These are phyloP conservation scores for Fulica atra DNA, from an alignment of 2,113 vertebrate genomes.

Conservation along the genomic window DNA sequence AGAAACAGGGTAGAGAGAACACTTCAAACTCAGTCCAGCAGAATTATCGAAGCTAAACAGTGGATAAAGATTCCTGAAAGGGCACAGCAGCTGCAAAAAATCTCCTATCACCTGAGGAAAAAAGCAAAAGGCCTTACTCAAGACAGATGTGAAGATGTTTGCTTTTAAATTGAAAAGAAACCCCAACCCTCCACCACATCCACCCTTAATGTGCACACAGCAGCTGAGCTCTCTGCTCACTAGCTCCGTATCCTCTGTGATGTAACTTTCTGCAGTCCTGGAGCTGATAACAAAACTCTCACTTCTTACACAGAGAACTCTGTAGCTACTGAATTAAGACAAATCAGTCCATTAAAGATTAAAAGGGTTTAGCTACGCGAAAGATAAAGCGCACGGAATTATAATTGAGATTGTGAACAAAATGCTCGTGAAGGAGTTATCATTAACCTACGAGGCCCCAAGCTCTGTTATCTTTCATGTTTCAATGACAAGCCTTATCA, in stretches of 20 bases:
- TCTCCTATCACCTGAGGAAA: neutral
- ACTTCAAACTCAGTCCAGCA: neutral
- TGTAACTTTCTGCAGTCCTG: neutral
- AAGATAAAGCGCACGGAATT: conserved; percentile 30
- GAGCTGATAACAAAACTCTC: neutral
- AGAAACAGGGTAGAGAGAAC: neutral
- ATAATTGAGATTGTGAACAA: neutral
- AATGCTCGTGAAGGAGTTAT: neutral
- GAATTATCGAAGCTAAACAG: neutral
- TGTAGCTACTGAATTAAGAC: neutral
- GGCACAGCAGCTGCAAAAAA: conserved; percentile 33
- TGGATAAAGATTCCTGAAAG: neutral
- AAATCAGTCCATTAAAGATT: conserved; percentile 21
- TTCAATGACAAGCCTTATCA: neutral
- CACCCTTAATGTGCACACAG: neutral
- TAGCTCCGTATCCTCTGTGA: neutral
- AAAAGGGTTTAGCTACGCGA: conserved; percentile 4
- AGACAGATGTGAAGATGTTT: neutral
- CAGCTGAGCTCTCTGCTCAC: neutral
- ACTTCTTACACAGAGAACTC: neutral
- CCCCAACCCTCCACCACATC: neutral
- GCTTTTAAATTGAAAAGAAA: neutral
- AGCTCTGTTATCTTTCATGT: neutral
- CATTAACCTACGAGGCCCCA: neutral
- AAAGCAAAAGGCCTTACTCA: neutral